Percentiles rank a stretch among this genome's conserved stretches.
Conservation (phyloP, 2,888 invertebrate genomes). For the Lasioglossum vierecki region DNA sequence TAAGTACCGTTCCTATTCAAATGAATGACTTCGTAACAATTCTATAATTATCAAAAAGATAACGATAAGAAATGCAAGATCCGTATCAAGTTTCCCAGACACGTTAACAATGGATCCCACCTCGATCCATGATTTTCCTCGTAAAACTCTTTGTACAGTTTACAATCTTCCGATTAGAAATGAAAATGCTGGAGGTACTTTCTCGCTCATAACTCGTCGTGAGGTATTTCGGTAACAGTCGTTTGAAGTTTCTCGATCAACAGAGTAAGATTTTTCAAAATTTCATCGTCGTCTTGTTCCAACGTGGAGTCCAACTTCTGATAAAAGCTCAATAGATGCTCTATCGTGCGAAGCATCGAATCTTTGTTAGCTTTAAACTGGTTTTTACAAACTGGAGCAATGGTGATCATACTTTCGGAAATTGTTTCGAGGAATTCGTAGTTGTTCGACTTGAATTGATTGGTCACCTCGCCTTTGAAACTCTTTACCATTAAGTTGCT, state of each 20-base stretch:
- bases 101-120: constrained; percentile 20
- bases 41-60: constrained; percentile 8
- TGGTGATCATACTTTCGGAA: constrained; percentile 77
- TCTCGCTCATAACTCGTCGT: constrained; percentile 70
- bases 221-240: constrained; percentile 57
- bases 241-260: constrained; percentile 65
- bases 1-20: constrained; percentile 10
- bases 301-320: constrained; percentile 54
- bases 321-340: constrained; percentile 69
- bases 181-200: constrained; percentile 21
- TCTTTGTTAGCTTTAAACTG: constrained; percentile 68
- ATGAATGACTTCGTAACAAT: not conserved
- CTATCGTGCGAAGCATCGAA: constrained; percentile 64
- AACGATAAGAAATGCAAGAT: constrained; percentile 20
- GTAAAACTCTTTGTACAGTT: constrained; percentile 35
- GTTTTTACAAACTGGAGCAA: constrained; percentile 73
- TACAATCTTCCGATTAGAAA: constrained; percentile 15
- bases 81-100: constrained; percentile 21
- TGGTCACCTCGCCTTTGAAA: constrained; percentile 72
- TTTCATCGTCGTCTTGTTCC: constrained; percentile 64
- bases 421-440: constrained; percentile 83
- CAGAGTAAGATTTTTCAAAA: constrained; percentile 62
- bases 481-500: constrained; percentile 80
- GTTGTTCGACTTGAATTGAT: constrained; percentile 77
- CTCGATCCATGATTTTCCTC: not conserved